Evolutionary conservation across 2,113 vertebrate genomes (phyloP).

Genomic region (Periophthalmus modestus): DNA sequence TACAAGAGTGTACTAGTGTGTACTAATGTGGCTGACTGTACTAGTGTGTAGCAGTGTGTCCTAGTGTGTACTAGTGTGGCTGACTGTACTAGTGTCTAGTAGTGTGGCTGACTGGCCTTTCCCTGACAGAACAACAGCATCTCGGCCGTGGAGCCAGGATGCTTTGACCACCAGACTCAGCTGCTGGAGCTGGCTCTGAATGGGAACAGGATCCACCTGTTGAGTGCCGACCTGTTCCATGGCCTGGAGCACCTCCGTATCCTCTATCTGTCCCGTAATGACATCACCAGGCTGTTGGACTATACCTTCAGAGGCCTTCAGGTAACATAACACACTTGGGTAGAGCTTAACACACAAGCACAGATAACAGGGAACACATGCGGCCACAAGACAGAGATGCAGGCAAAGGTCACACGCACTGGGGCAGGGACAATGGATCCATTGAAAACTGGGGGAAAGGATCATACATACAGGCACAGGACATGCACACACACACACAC

Average conservation of each 20-base stretch:
- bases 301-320: constrained; percentile 87
- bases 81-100: neutral
- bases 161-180: constrained; percentile 80
- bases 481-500: too few relatives aligned
- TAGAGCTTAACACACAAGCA: too few relatives aligned
- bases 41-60: too few relatives aligned
- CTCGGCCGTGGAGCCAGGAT: constrained; percentile 79
- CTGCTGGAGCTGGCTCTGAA: constrained; percentile 87
- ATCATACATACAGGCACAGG: too few relatives aligned
- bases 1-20: too few relatives aligned
- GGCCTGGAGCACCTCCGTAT: constrained; percentile 87
- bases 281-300: constrained; percentile 82
- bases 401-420: too few relatives aligned
- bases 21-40: too few relatives aligned
- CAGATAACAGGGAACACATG: neutral
- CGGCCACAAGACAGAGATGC: too few relatives aligned
- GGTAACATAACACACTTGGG: constrained; percentile 55
- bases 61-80: too few relatives aligned
- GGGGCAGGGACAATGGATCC: too few relatives aligned
- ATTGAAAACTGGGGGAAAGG: too few relatives aligned
- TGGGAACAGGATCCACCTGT: constrained; percentile 83
- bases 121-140: constrained; percentile 84
- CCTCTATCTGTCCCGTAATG: constrained; percentile 87
- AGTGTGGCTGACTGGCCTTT: neutral
- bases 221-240: constrained; percentile 80